Evolutionary conservation across 2,888 invertebrate species (phyloP).

Genomic region (Caenorhabditis sp.): DNA sequence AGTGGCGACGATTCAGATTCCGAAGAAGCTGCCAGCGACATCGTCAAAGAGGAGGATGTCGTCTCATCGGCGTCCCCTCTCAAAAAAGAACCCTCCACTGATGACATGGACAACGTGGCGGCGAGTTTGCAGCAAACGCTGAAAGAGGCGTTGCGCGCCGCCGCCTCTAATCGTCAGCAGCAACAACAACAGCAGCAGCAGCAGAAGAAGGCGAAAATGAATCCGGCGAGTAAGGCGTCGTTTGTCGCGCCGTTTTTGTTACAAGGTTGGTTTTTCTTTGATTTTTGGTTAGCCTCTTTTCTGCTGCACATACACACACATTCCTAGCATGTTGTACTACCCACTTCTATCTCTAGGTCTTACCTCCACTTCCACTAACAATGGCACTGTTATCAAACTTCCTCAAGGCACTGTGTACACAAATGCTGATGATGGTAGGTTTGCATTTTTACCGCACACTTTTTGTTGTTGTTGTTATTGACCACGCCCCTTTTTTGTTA

Average conservation of each 20-base stretch:
- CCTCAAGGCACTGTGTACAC: slow-evolving; percentile 12
- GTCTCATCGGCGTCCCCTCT: slow-evolving; percentile 18
- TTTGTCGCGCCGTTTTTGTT: slow-evolving; percentile 53
- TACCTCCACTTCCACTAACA: slow-evolving; percentile 33
- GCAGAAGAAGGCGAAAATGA: slow-evolving; percentile 34
- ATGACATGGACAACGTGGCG: slow-evolving; percentile 10
- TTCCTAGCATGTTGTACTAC: not conserved
- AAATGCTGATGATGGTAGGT: slow-evolving; percentile 6
- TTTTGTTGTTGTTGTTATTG: too few species aligned
- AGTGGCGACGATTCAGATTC: slow-evolving; percentile 51
- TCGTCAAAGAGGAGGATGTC: slow-evolving; percentile 33
- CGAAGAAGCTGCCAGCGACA: slow-evolving; percentile 47
- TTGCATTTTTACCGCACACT: not conserved
- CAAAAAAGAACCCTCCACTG: not conserved
- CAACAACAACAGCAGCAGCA: slow-evolving; percentile 55
- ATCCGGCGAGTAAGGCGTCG: slow-evolving; percentile 14
- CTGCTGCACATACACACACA: not conserved
- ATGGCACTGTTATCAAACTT: slow-evolving; percentile 12
- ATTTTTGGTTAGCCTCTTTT: not conserved
- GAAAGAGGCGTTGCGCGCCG: slow-evolving; percentile 62
- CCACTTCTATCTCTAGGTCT: slow-evolving; percentile 8
- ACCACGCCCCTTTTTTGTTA: too few species aligned
- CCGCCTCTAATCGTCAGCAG: slow-evolving; percentile 58
- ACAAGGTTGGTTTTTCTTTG: slow-evolving; percentile 31
- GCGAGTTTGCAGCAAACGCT: slow-evolving; percentile 56